Conservation (phyloP, 2,797 vertebrate species). For the Lagorchestes hirsutus region DNA sequence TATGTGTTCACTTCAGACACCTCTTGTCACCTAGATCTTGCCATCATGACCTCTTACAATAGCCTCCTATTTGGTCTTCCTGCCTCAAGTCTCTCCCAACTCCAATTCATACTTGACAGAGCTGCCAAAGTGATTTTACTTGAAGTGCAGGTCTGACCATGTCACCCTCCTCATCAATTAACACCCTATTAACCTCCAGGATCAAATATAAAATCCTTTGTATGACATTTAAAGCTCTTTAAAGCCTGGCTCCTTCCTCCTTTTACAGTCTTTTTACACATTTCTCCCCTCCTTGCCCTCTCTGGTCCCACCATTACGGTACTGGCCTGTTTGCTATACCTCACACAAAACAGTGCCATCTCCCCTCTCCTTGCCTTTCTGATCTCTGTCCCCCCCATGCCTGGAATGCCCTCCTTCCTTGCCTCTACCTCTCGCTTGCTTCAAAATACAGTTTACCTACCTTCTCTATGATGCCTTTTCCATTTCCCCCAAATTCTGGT, state of each 20-base stretch:
- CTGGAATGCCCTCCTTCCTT: neutral
- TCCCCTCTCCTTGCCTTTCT: neutral
- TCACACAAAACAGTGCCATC: neutral
- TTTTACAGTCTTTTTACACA: neutral
- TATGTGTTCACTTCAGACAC: neutral
- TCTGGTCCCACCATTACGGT: neutral
- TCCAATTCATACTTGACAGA: neutral
- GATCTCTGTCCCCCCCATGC: neutral
- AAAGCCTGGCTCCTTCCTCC: neutral
- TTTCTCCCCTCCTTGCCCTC: neutral
- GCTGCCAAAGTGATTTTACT: neutral
- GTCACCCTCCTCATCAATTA: neutral
- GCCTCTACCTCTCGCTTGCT: neutral
- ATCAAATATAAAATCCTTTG: neutral
- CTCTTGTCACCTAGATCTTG: neutral
- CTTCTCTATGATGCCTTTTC: neutral
- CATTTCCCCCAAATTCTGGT: neutral
- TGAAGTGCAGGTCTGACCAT: neutral
- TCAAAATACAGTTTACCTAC: neutral
- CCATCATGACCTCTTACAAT: neutral
- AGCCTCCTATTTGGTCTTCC: neutral
- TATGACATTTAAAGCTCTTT: neutral
- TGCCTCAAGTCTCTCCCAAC: neutral
- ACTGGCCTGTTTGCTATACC: neutral
- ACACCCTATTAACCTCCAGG: neutral